Base-by-base conservation (phyloP, 2,113 vertebrate genomes). In the Neolamprologus falcicula region DNA sequence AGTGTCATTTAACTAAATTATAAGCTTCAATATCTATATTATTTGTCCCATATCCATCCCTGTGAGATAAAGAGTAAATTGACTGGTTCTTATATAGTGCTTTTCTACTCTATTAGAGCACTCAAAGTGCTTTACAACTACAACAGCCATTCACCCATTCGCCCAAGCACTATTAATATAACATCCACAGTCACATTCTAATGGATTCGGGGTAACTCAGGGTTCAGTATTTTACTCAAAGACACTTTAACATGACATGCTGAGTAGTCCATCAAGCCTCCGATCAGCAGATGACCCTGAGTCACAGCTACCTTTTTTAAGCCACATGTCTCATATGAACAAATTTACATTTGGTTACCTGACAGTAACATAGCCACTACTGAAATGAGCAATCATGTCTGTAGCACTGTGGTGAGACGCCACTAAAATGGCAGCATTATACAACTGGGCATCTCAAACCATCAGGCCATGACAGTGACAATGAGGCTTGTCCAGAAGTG, bases 401-500 rank as follows among this genome's bases (percentile, higher is more conserved):
- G 71, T 57, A 89, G 63, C 57, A 28, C 55, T 80, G 52, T 83
- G 82, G 61, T 84, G 79, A 89, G 86, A 61, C 59, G 55, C 84
- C 54, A 78, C 80, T 73, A 90, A 90, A 84, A 93, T 88, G 89
- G 88, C 83, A 92, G 79, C 83, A 90, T 93, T 90, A 91, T 90
- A 88, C 19, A 16, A 78, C 42, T n/a, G 86, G 92, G 88, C 88
- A 94, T 90, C 90, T 90, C 89, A 90, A 89, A 90, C 80, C 92
- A 91, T 92, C 88, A 87, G 90, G 90, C 91, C 91, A 83, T 91
- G 92, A 91, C 90, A 90, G 61, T 87, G 80, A 93, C 92, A 92
- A 93, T 93, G 90, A 94, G 89, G 86, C 92, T 92, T 91, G 87
- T 91, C 91, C 90, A 91, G 88, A 94, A 90, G 88, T 93, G 90